These are phyloP conservation scores for Prietella phreatophila DNA, from an alignment of 2,113 vertebrate genomes.

Conservation along the genomic window DNA sequence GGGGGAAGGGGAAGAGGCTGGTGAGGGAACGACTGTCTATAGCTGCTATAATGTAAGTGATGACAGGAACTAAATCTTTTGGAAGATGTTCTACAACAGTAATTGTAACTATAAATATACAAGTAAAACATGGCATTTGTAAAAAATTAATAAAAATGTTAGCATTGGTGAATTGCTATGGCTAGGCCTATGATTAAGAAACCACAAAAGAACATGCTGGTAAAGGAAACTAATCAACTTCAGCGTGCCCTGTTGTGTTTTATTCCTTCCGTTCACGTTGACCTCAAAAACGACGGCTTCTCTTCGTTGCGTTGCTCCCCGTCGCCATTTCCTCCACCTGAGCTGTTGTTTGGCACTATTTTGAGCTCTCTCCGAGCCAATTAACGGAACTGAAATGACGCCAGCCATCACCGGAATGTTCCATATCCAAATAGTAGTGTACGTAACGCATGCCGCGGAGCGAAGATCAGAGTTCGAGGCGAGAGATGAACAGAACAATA, in stretches of 20 bases:
- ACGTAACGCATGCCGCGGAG: neutral
- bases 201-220: neutral
- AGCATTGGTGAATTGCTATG: no score
- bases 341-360: constrained; percentile 18
- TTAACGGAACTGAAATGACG: neutral
- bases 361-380: neutral
- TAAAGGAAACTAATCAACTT: neutral
- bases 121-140: neutral
- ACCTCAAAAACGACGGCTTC: neutral
- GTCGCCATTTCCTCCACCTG: neutral
- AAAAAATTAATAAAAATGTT: no score
- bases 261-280: neutral
- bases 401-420: neutral
- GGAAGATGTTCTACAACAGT: no score
- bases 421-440: constrained; percentile 33
- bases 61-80: neutral
- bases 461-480: constrained; percentile 9
- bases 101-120: no score
- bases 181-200: neutral
- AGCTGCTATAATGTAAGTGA: neutral
- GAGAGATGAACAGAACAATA: constrained; percentile 59
- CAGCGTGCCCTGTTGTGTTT: neutral
- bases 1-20: neutral
- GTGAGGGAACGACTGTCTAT: neutral
- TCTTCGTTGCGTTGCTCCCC: neutral